phyloP scores from a whole-genome alignment of 1,140 invertebrate species.

The Heliconius nattereri region DNA sequence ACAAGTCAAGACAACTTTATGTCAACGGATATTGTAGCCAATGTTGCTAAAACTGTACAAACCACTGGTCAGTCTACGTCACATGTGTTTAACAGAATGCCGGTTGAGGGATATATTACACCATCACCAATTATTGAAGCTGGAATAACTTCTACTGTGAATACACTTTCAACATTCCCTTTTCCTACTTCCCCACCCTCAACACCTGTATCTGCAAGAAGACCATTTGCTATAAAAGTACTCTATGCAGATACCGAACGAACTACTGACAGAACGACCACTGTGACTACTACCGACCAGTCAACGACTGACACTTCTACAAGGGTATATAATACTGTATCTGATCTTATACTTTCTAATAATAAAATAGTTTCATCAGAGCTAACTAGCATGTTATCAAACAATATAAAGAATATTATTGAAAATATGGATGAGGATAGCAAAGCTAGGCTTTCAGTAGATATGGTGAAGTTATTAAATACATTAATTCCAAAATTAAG shows the following conservation, averaged over 20 bases:
- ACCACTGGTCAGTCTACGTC: slow-evolving; percentile 69
- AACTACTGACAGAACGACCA: slow-evolving; percentile 68
- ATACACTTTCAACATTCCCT: slow-evolving; percentile 54
- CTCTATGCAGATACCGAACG: slow-evolving; percentile 76
- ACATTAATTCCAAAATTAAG: slow-evolving; percentile 66
- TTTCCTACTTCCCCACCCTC: slow-evolving; percentile 58
- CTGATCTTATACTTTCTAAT: slow-evolving; percentile 76
- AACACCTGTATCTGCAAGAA: slow-evolving; percentile 70
- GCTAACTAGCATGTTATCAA: slow-evolving; percentile 79
- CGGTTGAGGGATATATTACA: slow-evolving; percentile 68
- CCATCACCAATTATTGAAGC: slow-evolving; percentile 64
- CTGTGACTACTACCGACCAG: slow-evolving; percentile 59
- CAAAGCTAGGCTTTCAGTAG: slow-evolving; percentile 68
- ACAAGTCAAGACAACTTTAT: slow-evolving; percentile 59
- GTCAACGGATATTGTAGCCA: slow-evolving; percentile 69
- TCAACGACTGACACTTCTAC: slow-evolving; percentile 68
- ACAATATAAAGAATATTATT: slow-evolving; percentile 75
- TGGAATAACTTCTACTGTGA: slow-evolving; percentile 54
- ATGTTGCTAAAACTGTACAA: slow-evolving; percentile 79
- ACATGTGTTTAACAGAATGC: slow-evolving; percentile 75
- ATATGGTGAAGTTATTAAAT: slow-evolving; percentile 73
- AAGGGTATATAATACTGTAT: slow-evolving; percentile 78
- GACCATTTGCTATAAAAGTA: slow-evolving; percentile 78
- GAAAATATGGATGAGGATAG: slow-evolving; percentile 72
- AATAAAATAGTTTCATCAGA: slow-evolving; percentile 74